Conservation (phyloP, 2,888 invertebrate species). For the Andrena camellia region DNA sequence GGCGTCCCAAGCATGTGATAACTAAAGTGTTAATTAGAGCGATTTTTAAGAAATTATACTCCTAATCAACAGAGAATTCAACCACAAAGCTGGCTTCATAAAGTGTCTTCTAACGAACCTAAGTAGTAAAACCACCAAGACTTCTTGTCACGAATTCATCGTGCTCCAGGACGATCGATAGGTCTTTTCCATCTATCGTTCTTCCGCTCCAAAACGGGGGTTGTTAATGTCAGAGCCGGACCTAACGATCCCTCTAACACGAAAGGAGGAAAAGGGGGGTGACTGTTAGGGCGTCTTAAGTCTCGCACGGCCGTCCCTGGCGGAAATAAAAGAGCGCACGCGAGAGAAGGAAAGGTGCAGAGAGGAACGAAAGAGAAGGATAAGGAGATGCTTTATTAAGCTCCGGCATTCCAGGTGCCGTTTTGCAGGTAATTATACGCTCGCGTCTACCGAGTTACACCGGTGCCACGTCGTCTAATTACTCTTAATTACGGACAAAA, state of each 20-base stretch:
- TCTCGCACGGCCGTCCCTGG: slow-evolving; percentile 1
- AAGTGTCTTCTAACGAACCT: background rate
- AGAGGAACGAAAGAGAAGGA: slow-evolving; percentile 23
- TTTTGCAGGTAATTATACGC: slow-evolving; percentile 63
- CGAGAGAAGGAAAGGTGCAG: slow-evolving; percentile 35
- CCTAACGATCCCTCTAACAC: background rate
- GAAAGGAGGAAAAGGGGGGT: background rate
- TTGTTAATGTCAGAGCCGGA: slow-evolving; percentile 18
- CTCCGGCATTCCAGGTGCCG: slow-evolving; percentile 42
- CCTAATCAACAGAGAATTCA: background rate
- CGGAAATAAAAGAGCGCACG: slow-evolving; percentile 46
- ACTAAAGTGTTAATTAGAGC: too few species aligned
- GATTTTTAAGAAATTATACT: background rate
- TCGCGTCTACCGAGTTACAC: slow-evolving; percentile 52
- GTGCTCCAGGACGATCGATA: background rate
- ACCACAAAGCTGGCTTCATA: background rate
- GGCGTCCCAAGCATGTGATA: too few species aligned
- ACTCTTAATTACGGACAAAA: slow-evolving; percentile 62
- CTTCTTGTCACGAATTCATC: background rate
- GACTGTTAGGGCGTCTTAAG: slow-evolving; percentile 1
- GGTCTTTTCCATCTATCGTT: background rate
- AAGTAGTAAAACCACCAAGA: background rate
- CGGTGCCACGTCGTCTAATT: slow-evolving; percentile 59
- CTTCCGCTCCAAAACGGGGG: background rate
- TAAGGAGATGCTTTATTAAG: slow-evolving; percentile 66